These are phyloP conservation scores for Microtus agrestis DNA, from an alignment of 2,797 vertebrate species.

Conservation along the genomic window DNA sequence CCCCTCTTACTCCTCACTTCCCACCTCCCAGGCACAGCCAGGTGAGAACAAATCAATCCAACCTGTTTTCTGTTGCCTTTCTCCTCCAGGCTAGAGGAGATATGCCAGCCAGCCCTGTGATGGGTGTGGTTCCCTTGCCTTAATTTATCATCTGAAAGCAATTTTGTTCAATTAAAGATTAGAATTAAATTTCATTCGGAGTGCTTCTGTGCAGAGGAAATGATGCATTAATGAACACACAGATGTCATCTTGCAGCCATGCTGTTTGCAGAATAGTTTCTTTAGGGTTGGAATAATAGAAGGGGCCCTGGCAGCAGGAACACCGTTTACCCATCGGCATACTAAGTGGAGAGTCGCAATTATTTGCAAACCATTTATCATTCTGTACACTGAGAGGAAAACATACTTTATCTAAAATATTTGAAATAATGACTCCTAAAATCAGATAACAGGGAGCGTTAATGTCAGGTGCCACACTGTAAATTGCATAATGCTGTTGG, in stretches of 20 bases:
- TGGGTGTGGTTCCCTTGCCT: conserved; percentile 85
- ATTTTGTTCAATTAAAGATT: conserved; percentile 89
- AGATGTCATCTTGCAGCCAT: conserved; percentile 85
- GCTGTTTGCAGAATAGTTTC: conserved; percentile 74
- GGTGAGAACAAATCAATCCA: conserved; percentile 66
- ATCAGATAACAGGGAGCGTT: conserved; percentile 47
- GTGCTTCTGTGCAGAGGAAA: conserved; percentile 88
- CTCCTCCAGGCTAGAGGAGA: conserved; percentile 69
- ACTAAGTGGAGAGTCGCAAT: conserved; percentile 78
- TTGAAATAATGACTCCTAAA: conserved; percentile 72
- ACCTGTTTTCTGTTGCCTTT: conserved; percentile 24
- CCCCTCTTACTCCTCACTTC: no score
- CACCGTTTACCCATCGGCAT: conserved; percentile 80
- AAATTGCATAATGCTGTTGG: conserved; percentile 30
- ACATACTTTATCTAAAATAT: conserved; percentile 75
- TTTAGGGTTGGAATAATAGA: conserved; percentile 71
- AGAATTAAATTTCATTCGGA: conserved; percentile 88
- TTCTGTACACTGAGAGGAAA: conserved; percentile 67
- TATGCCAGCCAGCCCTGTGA: conserved; percentile 65
- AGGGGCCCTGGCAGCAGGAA: conserved; percentile 62
- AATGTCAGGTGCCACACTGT: neutral
- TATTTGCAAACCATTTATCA: conserved; percentile 79
- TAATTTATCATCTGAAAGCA: conserved; percentile 88
- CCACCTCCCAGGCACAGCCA: neutral
- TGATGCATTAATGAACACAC: conserved; percentile 86